Percentiles rank a stretch among this genome's conserved stretches.
Evolutionary conservation across 2,797 vertebrate species (phyloP).

Genomic region (Anabacerthia variegaticeps): DNA sequence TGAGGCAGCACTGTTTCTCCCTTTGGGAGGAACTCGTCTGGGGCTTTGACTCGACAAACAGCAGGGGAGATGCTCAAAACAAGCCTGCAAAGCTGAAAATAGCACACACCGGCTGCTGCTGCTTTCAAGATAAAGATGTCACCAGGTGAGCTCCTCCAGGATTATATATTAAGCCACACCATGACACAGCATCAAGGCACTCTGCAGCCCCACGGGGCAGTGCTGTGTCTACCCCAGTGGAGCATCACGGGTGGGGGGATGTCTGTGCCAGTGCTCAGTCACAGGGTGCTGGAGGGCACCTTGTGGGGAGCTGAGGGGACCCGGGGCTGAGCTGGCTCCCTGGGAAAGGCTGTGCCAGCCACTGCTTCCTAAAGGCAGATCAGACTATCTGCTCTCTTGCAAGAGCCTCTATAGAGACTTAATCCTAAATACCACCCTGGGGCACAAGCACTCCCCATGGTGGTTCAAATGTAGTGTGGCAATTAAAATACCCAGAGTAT

Average conservation of each 20-base stretch:
- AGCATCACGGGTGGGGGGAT: rapidly evolving
- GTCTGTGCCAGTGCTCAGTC: not conserved
- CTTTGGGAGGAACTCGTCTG: not conserved
- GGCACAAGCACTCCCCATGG: rapidly evolving
- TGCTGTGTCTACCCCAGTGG: rapidly evolving
- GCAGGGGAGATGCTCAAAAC: not conserved
- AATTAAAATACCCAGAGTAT: not conserved
- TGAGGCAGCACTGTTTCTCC: rapidly evolving
- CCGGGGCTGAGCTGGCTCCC: not conserved
- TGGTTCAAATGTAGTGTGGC: not conserved
- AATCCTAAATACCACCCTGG: not conserved
- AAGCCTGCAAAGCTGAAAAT: not conserved
- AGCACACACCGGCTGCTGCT: not conserved
- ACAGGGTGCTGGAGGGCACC: rapidly evolving
- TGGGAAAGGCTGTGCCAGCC: not conserved
- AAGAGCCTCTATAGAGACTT: not conserved
- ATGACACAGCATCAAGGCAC: rapidly evolving
- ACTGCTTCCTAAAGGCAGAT: not conserved
- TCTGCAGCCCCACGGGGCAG: rapidly evolving
- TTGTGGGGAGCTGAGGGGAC: too few relatives aligned
- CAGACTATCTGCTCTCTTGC: not conserved
- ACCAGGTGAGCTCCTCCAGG: slow-evolving; percentile 24
- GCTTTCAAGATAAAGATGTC: slow-evolving; percentile 9
- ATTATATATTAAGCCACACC: not conserved
- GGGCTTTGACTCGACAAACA: not conserved